phyloP scores from a whole-genome alignment of 1,140 invertebrate genomes.

The Lethocerus indicus region DNA sequence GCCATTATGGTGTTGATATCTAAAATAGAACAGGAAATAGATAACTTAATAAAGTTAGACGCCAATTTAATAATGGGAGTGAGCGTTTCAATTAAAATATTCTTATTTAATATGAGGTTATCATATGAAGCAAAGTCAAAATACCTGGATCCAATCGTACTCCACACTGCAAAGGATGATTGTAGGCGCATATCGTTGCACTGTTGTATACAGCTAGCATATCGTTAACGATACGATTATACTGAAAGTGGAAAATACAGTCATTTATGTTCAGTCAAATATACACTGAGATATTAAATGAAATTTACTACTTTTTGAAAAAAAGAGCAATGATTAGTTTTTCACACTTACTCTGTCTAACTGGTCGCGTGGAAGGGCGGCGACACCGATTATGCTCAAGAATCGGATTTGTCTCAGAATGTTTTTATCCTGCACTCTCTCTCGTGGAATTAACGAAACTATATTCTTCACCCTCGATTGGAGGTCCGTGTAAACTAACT shows the following conservation, averaged over 20 bases:
- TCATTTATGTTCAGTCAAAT: not conserved
- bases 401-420: slow-evolving; percentile 57
- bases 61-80: too few relatives aligned
- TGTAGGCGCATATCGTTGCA: slow-evolving; percentile 68
- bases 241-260: slow-evolving; percentile 34
- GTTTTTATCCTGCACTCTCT: slow-evolving; percentile 44
- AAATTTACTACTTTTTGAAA: not conserved
- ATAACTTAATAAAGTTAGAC: too few relatives aligned
- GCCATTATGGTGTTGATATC: slow-evolving; percentile 37
- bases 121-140: too few relatives aligned
- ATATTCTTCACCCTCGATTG: slow-evolving; percentile 56
- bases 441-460: slow-evolving; percentile 42
- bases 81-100: too few relatives aligned
- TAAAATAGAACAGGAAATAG: slow-evolving; percentile 17
- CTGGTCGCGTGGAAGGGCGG: slow-evolving; percentile 65
- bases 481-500: slow-evolving; percentile 61
- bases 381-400: slow-evolving; percentile 63
- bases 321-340: not conserved
- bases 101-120: too few relatives aligned
- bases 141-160: slow-evolving; percentile 64
- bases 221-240: slow-evolving; percentile 67
- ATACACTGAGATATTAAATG: not conserved
- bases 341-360: slow-evolving; percentile 51
- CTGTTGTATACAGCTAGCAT: slow-evolving; percentile 78
- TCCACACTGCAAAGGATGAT: slow-evolving; percentile 64